Percentiles rank a stretch among this genome's conserved stretches.
Conservation (phyloP, 2,888 invertebrate genomes). For the Molorchus minor region DNA sequence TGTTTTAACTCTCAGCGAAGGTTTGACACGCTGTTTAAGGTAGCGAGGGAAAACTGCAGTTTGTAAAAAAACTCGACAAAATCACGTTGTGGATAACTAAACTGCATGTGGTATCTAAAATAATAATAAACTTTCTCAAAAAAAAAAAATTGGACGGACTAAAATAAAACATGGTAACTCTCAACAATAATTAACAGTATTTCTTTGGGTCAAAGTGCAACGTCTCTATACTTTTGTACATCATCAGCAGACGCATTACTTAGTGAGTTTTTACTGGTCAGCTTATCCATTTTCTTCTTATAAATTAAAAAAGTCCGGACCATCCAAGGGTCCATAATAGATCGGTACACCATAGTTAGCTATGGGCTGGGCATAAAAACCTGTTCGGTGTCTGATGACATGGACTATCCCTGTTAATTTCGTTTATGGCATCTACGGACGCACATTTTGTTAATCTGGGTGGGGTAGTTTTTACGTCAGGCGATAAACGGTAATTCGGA, state of each 20-base stretch:
- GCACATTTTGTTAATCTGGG: constrained; percentile 54
- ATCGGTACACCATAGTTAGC: constrained; percentile 61
- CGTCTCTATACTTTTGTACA: constrained; percentile 62
- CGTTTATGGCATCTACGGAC: constrained; percentile 58
- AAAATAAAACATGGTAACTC: too few species aligned
- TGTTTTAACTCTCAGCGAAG: too few species aligned
- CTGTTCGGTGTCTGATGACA: constrained; percentile 58
- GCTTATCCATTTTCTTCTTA: constrained; percentile 59
- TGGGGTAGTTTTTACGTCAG: constrained; percentile 32
- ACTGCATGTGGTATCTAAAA: too few species aligned
- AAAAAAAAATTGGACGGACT: too few species aligned
- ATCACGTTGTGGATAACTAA: too few species aligned
- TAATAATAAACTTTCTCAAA: too few species aligned
- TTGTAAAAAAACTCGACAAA: too few species aligned
- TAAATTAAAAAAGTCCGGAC: constrained; percentile 62
- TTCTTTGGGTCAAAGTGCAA: constrained; percentile 57
- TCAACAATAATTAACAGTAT: too few species aligned
- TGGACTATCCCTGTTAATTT: constrained; percentile 49
- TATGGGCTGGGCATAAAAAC: constrained; percentile 61
- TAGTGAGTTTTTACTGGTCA: constrained; percentile 58
- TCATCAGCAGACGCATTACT: constrained; percentile 62
- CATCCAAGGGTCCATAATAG: constrained; percentile 62
- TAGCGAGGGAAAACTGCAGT: too few species aligned
- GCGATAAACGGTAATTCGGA: constrained; percentile 36
- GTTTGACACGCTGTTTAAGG: too few species aligned